Conservation (phyloP, 2,797 vertebrate species). For the Pangasius macronema region DNA sequence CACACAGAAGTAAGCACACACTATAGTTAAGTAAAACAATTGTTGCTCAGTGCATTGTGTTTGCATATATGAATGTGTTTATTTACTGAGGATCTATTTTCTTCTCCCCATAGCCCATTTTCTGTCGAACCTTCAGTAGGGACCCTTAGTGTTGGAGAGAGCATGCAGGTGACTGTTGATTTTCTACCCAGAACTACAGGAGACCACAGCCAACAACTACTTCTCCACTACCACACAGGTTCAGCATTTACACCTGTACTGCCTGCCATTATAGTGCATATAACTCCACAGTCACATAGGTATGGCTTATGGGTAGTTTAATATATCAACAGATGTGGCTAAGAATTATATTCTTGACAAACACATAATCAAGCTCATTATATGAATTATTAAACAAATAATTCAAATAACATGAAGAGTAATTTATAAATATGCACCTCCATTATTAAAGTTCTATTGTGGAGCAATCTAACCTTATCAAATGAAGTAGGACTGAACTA, state of each 20-base stretch:
- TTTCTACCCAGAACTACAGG: constrained; percentile 78
- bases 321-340: not conserved
- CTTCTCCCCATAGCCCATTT: constrained; percentile 79
- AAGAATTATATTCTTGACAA: not conserved
- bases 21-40: not conserved
- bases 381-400: no score
- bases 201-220: constrained; percentile 70
- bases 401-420: not conserved
- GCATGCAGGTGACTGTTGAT: constrained; percentile 79
- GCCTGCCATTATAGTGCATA: not conserved
- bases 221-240: constrained; percentile 84
- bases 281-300: not conserved
- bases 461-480: not conserved
- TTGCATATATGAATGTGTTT: not conserved
- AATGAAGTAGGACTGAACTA: constrained; percentile 10
- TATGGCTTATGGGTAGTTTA: not conserved
- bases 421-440: not conserved
- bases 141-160: constrained; percentile 73
- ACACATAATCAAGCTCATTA: not conserved
- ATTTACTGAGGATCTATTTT: not conserved
- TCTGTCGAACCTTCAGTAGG: constrained; percentile 74
- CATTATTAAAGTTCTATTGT: constrained; percentile 1
- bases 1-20: constrained; percentile 73
- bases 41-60: not conserved
- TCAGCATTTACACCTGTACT: constrained; percentile 21